Evolutionary conservation across 2,797 vertebrate species (phyloP), one percentile per base, ranked within the genome.

Genomic region (Mareca penelope): DNA sequence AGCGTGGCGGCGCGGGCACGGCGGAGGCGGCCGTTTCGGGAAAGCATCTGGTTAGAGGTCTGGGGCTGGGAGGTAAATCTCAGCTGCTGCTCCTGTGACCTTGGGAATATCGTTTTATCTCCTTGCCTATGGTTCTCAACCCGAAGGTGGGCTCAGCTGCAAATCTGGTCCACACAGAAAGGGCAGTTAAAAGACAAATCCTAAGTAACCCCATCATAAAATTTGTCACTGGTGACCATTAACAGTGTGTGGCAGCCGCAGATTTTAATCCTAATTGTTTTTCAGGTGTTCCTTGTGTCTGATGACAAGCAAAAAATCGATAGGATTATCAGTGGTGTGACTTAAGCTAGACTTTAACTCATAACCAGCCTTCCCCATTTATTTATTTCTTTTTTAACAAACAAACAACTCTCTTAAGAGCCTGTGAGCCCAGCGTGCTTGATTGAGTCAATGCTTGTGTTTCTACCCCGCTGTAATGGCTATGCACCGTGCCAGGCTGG

Each of bases 401-500:
- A 39, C 37, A 31, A 19, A 46, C 22, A 28, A 28, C 52, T 75
- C 73, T 67, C 88, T 73, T 71, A 82, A 70, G 63, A 81, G 83
- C 3, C 67, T 13, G 70, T 15, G 72, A 48, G 67, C 85, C 65
- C 69, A 5, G 65, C 0, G 40, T 7, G 2, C 70, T 76, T 6
- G 0, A 79, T 60, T 31, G 78, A 67, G 44, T 31, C 57, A 2
- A 4, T 1, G 1, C 81, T 31, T 33, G 83, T 5, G 6, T 65
- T 56, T 42, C 65, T 19, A 0, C 7, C 18, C 0, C 0, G 39
- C 9, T 4, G 29, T 55, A 33, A 35, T 14, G 65, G 82, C 75
- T 69, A 59, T 1, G 12, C 69, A 2, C 9, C 0, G 9, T 10
- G 77, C 2, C 5, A 68, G 63, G 72, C 91, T 14, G 29, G 63